A percentile compares a stretch with the other conserved stretches of the same genome.
These are phyloP conservation scores for Pristionchus arcanus DNA, from an alignment of 2,888 invertebrate species.

Conservation along the genomic window DNA sequence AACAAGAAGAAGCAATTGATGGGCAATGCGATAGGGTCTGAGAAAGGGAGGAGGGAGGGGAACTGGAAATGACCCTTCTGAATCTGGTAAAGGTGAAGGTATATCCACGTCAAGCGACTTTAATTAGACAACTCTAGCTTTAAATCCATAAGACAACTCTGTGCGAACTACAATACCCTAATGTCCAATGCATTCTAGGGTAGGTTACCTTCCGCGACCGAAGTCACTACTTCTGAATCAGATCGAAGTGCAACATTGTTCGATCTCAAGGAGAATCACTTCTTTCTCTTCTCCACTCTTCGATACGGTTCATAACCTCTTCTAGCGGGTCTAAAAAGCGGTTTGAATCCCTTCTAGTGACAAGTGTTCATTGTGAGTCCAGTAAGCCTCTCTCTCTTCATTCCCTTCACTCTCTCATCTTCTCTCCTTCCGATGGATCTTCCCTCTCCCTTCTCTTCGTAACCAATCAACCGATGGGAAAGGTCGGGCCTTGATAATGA, in stretches of 20 bases:
- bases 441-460: background rate
- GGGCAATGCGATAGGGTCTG: background rate
- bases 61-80: background rate
- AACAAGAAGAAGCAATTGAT: constrained; percentile 17
- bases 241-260: background rate
- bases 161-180: too few species aligned
- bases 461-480: constrained; percentile 28
- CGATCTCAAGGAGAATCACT: constrained; percentile 5
- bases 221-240: background rate
- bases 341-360: background rate
- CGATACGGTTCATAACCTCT: constrained; percentile 17
- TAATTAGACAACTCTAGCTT: too few species aligned
- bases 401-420: background rate
- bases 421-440: background rate
- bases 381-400: background rate
- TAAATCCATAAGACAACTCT: too few species aligned
- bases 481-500: constrained; percentile 41
- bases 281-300: constrained; percentile 1
- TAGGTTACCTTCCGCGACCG: too few species aligned
- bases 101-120: too few species aligned
- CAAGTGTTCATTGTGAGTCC: constrained; percentile 42
- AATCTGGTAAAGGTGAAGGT: too few species aligned
- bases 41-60: background rate
- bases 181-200: too few species aligned
- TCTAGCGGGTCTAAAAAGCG: constrained; percentile 31